Conservation (phyloP, 2,113 vertebrate genomes). For the Gasterosteus nipponicus region DNA sequence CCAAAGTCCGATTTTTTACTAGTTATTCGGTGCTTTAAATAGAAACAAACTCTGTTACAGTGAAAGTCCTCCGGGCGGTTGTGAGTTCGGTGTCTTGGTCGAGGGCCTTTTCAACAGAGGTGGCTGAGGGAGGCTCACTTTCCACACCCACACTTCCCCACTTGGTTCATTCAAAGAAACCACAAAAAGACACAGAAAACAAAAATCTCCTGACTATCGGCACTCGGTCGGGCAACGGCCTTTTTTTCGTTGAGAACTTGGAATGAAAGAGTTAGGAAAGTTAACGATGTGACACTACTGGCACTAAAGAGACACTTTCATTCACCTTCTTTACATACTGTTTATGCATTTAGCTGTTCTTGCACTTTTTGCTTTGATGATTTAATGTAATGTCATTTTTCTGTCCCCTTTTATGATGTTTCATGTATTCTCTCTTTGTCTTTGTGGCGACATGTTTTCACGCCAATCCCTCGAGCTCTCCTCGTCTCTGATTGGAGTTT, state of each 20-base stretch:
- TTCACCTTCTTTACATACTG: constrained; percentile 27
- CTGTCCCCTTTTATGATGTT: constrained; percentile 43
- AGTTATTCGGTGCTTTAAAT: not conserved
- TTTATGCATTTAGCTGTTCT: constrained; percentile 22
- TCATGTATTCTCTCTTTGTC: constrained; percentile 46
- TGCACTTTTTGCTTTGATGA: constrained; percentile 39
- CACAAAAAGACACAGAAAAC: not conserved
- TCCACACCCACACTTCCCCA: constrained; percentile 48
- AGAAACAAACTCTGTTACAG: constrained; percentile 5
- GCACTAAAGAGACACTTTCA: not conserved
- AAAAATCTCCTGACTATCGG: constrained; percentile 25
- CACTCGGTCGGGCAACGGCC: constrained; percentile 11
- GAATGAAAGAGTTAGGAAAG: constrained; percentile 6
- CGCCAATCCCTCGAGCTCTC: constrained; percentile 38
- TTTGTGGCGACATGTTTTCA: constrained; percentile 37
- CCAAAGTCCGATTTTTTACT: not conserved
- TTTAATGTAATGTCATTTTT: constrained; percentile 39
- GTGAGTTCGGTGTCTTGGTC: constrained; percentile 49
- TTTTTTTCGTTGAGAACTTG: not conserved
- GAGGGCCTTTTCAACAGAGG: constrained; percentile 44
- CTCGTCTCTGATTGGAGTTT: constrained; percentile 46
- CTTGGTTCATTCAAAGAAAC: constrained; percentile 31
- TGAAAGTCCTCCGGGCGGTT: constrained; percentile 27
- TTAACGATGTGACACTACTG: constrained; percentile 14
- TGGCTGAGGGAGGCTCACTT: constrained; percentile 41